Evolutionary conservation across 1,140 invertebrate genomes (phyloP), one percentile per base, ranked within the genome.

Genomic region (Calephelis virginiensis): DNA sequence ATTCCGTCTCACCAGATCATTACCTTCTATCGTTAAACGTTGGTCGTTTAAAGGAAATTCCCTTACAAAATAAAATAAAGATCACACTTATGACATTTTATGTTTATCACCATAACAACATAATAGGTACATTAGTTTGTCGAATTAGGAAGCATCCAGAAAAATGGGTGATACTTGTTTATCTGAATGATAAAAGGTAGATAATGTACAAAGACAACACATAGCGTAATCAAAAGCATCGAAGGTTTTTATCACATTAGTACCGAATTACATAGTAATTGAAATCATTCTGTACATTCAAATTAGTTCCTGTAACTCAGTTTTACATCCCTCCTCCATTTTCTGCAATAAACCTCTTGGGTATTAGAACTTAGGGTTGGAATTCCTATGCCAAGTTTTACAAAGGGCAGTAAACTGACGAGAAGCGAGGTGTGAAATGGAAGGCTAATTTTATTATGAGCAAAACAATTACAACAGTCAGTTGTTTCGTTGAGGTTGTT

Each of bases 391-490:
- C 6, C 45, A 43, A n/a, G 40, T 47, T 40, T 59, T 59, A 78
- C 76, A 78, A 78, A 78, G 76, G 74, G 72, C 67, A 64, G 74
- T 76, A 74, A 79, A 75, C 69, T 70, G 65, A 73, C 49, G 72
- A 72, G 70, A 73, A 78, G 67, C 76, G 73, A 78, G 69, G 72
- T 81, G 76, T 78, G 73, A 75, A 81, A 79, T 79, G 69, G 77
- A 80, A 73, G 71, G 67, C 77, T 80, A 79, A 81, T 80, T 80
- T 80, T 70, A 79, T 81, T 81, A 78, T 76, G 71, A 72, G 74
- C 73, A 74, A 77, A 80, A 77, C 73, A 75, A 75, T 77, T 79
- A 74, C 69, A 69, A 66, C 67, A 61, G 60, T 17, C 61, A 59
- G 49, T 47, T 56, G 56, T 13, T 48, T 46, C 17, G 56, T 47